These are phyloP conservation scores for Luehdorfia chinensis DNA, from an alignment of 1,140 invertebrate species.

Conservation along the genomic window DNA sequence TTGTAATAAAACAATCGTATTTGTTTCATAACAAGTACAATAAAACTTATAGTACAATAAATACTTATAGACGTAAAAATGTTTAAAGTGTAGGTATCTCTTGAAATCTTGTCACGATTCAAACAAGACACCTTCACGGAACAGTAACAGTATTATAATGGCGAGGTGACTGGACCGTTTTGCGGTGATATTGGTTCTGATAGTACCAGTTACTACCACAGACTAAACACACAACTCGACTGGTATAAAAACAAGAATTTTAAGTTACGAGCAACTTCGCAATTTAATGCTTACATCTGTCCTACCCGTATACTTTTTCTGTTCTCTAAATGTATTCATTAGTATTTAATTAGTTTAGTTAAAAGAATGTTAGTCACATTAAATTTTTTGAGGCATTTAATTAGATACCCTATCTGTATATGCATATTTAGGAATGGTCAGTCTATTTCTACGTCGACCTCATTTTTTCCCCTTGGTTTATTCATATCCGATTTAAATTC, in stretches of 20 bases:
- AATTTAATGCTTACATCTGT: conserved; percentile 1
- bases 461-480: no score
- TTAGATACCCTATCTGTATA: no score
- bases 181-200: conserved; percentile 43
- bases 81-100: conserved; percentile 46
- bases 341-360: no score
- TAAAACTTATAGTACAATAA: no score
- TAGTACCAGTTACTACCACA: conserved; percentile 24
- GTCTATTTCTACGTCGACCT: no score
- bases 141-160: conserved; percentile 51
- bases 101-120: conserved; percentile 54
- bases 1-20: conserved; percentile 22
- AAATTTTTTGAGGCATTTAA: no score
- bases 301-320: conserved; percentile 36
- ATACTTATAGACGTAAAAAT: conserved; percentile 43
- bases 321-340: no score
- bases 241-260: neutral
- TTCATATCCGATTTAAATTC: no score
- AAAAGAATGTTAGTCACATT: no score
- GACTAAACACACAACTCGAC: neutral
- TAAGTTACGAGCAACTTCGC: conserved; percentile 1
- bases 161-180: conserved; percentile 46
- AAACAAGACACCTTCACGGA: conserved; percentile 47
- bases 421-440: no score
- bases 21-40: conserved; percentile 24